These are phyloP conservation scores for Meda fulgida DNA, from an alignment of 2,797 vertebrate species.

Conservation along the genomic window DNA sequence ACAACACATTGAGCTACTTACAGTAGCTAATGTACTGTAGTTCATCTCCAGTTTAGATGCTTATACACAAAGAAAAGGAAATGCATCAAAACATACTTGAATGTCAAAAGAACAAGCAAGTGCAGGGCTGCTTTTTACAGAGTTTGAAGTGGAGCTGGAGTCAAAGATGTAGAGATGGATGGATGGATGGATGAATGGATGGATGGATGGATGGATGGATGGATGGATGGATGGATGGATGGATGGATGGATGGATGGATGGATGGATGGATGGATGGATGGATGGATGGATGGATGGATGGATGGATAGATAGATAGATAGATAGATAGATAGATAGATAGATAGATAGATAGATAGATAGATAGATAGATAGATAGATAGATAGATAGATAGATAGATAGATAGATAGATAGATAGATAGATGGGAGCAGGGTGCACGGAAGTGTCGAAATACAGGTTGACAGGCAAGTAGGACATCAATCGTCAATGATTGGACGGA, in stretches of 20 bases:
- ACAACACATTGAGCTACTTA: conserved; percentile 14
- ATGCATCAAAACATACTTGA: conserved; percentile 29
- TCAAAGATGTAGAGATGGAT: background rate
- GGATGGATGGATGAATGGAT: background rate
- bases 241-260: background rate
- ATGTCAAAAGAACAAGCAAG: conserved; percentile 22
- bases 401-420: fast-evolving
- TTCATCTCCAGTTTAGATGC: background rate
- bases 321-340: no score
- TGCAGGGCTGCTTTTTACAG: background rate
- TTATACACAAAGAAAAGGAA: background rate
- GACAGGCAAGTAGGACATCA: no score
- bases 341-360: no score
- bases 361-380: background rate
- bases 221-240: background rate
- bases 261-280: fast-evolving
- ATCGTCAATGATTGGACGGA: no score
- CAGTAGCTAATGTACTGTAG: conserved; percentile 33
- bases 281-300: background rate
- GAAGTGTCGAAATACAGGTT: no score
- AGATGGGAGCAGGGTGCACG: no score
- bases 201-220: background rate
- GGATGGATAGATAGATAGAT: background rate
- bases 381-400: background rate
- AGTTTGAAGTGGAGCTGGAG: background rate